Percentiles rank a stretch among this genome's conserved stretches.
These are phyloP conservation scores for Hypomesus transpacificus DNA, from an alignment of 2,113 vertebrate genomes.

Conservation along the genomic window DNA sequence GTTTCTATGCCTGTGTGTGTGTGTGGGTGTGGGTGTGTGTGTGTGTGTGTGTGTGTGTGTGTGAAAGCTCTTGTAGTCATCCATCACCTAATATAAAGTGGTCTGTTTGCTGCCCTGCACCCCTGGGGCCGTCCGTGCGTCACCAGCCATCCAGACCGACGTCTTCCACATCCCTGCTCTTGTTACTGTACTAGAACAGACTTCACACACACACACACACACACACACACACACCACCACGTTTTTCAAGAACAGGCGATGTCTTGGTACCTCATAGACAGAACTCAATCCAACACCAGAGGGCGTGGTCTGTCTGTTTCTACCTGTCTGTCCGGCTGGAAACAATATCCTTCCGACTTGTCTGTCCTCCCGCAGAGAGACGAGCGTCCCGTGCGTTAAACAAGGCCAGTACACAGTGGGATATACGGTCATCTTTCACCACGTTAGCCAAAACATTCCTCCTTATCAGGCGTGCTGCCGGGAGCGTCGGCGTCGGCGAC, in stretches of 20 bases:
- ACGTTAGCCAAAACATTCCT: too few relatives aligned
- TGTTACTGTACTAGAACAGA: not conserved
- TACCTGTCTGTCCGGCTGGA: too few relatives aligned
- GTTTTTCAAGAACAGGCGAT: not conserved
- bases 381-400: too few relatives aligned
- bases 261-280: not conserved
- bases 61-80: not conserved
- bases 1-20: not conserved
- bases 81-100: not conserved
- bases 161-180: not conserved
- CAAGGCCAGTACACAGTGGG: too few relatives aligned
- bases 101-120: not conserved
- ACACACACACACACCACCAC: not conserved
- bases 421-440: too few relatives aligned
- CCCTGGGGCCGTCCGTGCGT: too few relatives aligned
- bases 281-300: too few relatives aligned
- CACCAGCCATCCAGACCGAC: not conserved
- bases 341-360: too few relatives aligned
- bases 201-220: not conserved
- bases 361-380: too few relatives aligned
- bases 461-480: too few relatives aligned
- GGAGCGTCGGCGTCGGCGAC: too few relatives aligned
- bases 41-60: slow-evolving; percentile 12
- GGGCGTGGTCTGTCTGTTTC: too few relatives aligned
- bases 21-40: slow-evolving; percentile 18